Conservation (phyloP, 2,113 vertebrate genomes). For the Antennarius striatus region DNA sequence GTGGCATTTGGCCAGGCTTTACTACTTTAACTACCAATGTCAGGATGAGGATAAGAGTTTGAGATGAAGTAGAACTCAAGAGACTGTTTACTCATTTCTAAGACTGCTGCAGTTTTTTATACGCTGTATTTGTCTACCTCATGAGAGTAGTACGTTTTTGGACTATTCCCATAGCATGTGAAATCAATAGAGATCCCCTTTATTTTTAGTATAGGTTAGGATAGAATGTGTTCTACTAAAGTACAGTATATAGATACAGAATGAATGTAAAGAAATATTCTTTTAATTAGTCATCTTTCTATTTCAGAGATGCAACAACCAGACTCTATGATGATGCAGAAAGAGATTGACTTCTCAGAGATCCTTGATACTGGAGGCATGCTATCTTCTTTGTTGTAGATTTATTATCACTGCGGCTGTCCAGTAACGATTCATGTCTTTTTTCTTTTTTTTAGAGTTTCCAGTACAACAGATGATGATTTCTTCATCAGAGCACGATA, state of each 20-base stretch:
- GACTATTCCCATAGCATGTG: too few relatives aligned
- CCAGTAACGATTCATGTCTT: too few relatives aligned
- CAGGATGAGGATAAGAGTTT: not conserved
- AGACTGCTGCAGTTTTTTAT: not conserved
- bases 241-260: not conserved
- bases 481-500: too few relatives aligned
- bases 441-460: too few relatives aligned
- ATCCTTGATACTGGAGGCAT: constrained; percentile 9
- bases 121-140: too few relatives aligned
- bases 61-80: not conserved
- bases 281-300: not conserved
- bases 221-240: too few relatives aligned
- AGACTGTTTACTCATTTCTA: not conserved
- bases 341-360: constrained; percentile 7
- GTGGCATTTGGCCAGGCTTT: constrained; percentile 18
- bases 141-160: too few relatives aligned
- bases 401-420: not conserved
- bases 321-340: constrained; percentile 27
- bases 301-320: constrained; percentile 31
- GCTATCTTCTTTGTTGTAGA: not conserved
- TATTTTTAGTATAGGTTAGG: too few relatives aligned
- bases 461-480: too few relatives aligned
- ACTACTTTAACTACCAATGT: not conserved
- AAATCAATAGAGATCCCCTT: too few relatives aligned
- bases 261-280: too few relatives aligned